Evolutionary conservation across 2,113 vertebrate species (phyloP), one percentile per base, ranked within the genome.

Genomic region (Maccullochella peelii): DNA sequence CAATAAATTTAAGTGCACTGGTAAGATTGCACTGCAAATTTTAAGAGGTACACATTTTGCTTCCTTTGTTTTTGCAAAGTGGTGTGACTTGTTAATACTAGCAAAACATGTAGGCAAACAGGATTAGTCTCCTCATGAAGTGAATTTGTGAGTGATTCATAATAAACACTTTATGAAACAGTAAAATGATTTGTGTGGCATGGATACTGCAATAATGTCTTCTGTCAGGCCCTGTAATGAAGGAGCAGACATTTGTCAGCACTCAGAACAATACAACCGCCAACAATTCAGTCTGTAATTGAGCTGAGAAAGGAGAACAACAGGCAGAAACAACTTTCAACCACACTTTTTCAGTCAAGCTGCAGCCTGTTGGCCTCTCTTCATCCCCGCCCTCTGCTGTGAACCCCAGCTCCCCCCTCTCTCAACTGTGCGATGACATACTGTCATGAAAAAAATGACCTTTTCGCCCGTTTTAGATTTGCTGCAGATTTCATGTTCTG

Each of bases 21-120:
- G 91, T 93, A 94, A 95, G 92, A 92, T 86, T 90, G 89, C 84
- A 83, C 90, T 92, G 91, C 84, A 93, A 88, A 93, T 91, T 89
- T 88, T 71, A 89, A 93, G 92, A 93, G 88, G 86, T 91, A 88
- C 82, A 77, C 83, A 67, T 78, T 91, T 89, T 80, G 67, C 74
- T 90, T 86, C 79, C 54, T 91, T 86, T 84, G 59, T 66, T 88
- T 87, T 90, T 82, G 93, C 76, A 91, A 94, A 87, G 86, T 87
- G 66, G 80, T 79, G 47, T 90, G 69, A 86, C 84, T 86, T 90
- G 69, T 88, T 93, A 95, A 94, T 95, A 96, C 92, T 94, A 94
- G 92, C 91, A 95, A 95, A 95, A 95, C 89, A 92, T 92, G 89
- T 68, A 74, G 44, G 93, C 90, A 88, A 94, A 94, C 93, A 88